Percentiles rank a stretch among this genome's conserved stretches.
phyloP scores from a whole-genome alignment of 2,113 vertebrate species.

The Aptenodytes patagonicus region DNA sequence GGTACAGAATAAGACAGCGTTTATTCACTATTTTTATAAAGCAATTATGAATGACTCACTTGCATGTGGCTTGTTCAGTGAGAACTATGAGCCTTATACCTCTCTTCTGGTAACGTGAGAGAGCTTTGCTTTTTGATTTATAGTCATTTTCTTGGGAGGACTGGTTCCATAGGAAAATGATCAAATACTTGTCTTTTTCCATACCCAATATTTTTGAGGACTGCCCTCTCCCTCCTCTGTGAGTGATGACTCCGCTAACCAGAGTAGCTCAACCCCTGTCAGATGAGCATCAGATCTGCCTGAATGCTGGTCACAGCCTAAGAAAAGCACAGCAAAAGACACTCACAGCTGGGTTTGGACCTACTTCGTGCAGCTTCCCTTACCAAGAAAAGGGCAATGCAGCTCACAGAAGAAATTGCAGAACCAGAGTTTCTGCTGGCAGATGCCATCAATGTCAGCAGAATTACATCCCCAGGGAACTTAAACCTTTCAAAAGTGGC shows the following conservation, averaged over 20 bases:
- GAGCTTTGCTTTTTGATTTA: background rate
- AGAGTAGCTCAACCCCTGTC: background rate
- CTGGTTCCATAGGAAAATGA: background rate
- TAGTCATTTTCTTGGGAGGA: background rate
- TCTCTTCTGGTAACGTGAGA: background rate
- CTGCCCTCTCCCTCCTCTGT: background rate
- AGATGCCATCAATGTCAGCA: slow-evolving; percentile 28
- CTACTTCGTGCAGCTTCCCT: background rate
- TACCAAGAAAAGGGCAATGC: background rate
- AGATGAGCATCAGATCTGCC: background rate
- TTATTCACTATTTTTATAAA: slow-evolving; percentile 61
- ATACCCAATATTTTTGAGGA: background rate
- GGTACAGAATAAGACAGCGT: slow-evolving; percentile 1
- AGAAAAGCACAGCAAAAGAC: background rate
- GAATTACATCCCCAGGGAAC: slow-evolving; percentile 18
- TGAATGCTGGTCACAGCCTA: background rate
- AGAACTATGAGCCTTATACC: slow-evolving; percentile 35
- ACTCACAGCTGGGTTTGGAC: background rate
- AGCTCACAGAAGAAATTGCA: background rate
- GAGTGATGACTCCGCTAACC: background rate
- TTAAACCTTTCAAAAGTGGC: background rate
- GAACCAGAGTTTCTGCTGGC: slow-evolving; percentile 23
- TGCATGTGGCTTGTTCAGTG: slow-evolving; percentile 45
- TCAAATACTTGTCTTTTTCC: background rate
- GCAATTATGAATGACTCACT: slow-evolving; percentile 65